phyloP scores from a whole-genome alignment of 2,888 invertebrate genomes.

The Limnephilus rhombicus region DNA sequence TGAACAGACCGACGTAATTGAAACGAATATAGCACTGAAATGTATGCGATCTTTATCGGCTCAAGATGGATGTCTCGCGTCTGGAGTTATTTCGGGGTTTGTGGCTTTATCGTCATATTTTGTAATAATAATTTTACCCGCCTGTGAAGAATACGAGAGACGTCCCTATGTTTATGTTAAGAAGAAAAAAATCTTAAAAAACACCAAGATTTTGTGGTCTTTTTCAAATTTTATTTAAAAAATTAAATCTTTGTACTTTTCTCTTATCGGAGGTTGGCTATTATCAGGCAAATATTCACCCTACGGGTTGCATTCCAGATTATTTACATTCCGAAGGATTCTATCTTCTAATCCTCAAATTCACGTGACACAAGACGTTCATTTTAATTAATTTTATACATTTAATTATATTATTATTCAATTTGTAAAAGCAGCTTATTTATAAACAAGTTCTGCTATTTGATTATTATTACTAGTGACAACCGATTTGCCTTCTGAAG shows the following conservation, averaged over 20 bases:
- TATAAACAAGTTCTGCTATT: too few species aligned
- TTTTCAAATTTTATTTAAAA: background rate
- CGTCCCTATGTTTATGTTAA: background rate
- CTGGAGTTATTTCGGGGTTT: conserved; percentile 64
- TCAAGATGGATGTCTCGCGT: conserved; percentile 62
- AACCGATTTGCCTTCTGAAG: too few species aligned
- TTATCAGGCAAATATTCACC: too few species aligned
- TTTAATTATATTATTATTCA: too few species aligned
- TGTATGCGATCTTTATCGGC: conserved; percentile 61
- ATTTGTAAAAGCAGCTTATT: too few species aligned
- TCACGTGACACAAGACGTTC: too few species aligned
- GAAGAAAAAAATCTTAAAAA: background rate
- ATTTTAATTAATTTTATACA: background rate
- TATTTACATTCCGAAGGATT: too few species aligned
- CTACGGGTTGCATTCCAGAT: too few species aligned
- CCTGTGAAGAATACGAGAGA: background rate
- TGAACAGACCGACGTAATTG: conserved; percentile 56
- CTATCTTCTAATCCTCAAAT: too few species aligned
- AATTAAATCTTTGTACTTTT: background rate
- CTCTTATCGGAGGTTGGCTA: background rate
- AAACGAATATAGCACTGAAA: conserved; percentile 64
- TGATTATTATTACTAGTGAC: too few species aligned
- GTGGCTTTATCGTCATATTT: conserved; percentile 63
- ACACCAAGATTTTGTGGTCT: background rate
- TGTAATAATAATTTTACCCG: conserved; percentile 51